phyloP scores from a whole-genome alignment of 2,888 invertebrate species.

The Oscheius sp. region DNA sequence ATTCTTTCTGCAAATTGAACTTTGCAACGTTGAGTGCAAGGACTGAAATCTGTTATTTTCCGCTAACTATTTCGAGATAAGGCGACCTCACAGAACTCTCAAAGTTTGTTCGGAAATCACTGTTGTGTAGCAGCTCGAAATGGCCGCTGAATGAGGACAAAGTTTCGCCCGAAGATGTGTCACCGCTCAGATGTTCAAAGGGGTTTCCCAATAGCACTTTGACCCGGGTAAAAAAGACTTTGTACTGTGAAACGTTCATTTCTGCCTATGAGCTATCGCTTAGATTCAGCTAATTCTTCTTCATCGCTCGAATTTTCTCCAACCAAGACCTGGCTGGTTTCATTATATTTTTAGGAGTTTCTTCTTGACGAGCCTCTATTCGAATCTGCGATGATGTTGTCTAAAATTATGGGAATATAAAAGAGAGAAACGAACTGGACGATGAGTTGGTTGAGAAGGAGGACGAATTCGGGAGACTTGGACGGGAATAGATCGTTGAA shows the following conservation, averaged over 20 bases:
- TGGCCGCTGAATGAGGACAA: slow-evolving; percentile 1
- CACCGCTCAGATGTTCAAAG: not conserved
- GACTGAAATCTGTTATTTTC: too few species aligned
- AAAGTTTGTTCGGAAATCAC: not conserved
- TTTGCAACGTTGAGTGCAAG: too few species aligned
- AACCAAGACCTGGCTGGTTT: slow-evolving; percentile 30
- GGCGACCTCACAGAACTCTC: not conserved
- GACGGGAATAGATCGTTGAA: slow-evolving; percentile 47
- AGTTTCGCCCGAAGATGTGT: not conserved
- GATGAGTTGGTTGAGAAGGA: slow-evolving; percentile 27
- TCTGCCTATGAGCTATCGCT: too few species aligned
- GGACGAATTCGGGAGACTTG: slow-evolving; percentile 36
- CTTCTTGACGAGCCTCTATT: too few species aligned
- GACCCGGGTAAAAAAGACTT: too few species aligned
- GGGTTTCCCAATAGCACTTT: too few species aligned
- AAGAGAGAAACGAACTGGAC: not conserved
- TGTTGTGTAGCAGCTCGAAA: too few species aligned
- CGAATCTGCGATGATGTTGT: not conserved
- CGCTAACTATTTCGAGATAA: not conserved
- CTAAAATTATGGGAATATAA: not conserved
- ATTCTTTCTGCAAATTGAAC: too few species aligned
- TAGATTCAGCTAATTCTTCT: slow-evolving; percentile 21
- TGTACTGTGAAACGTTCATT: too few species aligned
- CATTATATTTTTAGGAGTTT: not conserved
- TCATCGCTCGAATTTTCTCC: slow-evolving; percentile 30